A percentile compares a stretch with the other conserved stretches of the same genome.
Evolutionary conservation across 92 coral and sea anemone genomes (phyloP).

Genomic region (Bergia puertoricense): DNA sequence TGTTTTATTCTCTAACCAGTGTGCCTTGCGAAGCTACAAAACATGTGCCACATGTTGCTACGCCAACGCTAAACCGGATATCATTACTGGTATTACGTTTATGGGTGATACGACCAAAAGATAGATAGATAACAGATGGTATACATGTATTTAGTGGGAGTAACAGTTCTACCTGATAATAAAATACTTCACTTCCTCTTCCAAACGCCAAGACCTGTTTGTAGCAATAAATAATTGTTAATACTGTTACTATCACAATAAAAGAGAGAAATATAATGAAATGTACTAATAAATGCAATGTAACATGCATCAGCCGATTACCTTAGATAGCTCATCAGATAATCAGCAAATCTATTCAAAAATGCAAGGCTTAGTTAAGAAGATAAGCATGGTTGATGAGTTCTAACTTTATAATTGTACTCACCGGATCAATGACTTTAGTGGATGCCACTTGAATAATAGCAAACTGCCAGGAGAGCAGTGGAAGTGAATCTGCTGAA

Average conservation of each 20-base stretch:
- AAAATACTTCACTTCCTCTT: slow-evolving; percentile 82
- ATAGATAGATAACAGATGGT: neutral
- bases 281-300: no score
- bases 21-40: neutral
- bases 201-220: slow-evolving; percentile 92
- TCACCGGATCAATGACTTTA: slow-evolving; percentile 89
- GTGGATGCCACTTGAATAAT: slow-evolving; percentile 82
- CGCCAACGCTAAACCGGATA: neutral
- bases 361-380: no score
- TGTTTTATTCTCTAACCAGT: neutral
- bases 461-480: slow-evolving; percentile 96
- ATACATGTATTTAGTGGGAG: neutral
- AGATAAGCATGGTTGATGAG: neutral
- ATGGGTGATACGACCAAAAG: neutral
- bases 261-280: no score
- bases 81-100: neutral
- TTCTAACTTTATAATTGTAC: slow-evolving; percentile 27
- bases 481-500: slow-evolving; percentile 80
- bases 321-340: no score
- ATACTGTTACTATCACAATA: neutral
- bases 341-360: no score
- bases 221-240: neutral
- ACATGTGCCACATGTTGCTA: neutral
- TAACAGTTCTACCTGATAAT: slow-evolving; percentile 73
- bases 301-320: no score